Conservation (phyloP, 2,797 vertebrate genomes). For the Leptodactylus fallax region DNA sequence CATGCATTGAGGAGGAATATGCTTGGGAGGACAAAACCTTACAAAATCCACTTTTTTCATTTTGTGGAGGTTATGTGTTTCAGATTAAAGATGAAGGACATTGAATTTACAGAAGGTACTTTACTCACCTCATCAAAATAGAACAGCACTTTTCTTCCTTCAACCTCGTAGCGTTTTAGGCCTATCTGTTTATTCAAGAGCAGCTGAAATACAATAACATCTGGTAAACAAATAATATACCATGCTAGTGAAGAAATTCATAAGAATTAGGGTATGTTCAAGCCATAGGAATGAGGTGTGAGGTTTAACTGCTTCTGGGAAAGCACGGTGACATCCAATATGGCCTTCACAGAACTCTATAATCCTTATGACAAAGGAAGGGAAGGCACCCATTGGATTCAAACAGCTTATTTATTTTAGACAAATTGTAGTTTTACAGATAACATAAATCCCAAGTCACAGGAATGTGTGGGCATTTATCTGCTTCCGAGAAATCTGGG, state of each 20-base stretch:
- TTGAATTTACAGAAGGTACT: background rate
- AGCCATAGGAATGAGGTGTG: too few species aligned
- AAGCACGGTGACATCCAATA: too few species aligned
- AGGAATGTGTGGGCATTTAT: too few species aligned
- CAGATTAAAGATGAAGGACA: background rate
- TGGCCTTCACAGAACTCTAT: too few species aligned
- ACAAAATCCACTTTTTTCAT: background rate
- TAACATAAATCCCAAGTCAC: too few species aligned
- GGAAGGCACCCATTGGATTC: too few species aligned
- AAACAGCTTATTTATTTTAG: too few species aligned
- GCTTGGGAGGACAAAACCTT: background rate
- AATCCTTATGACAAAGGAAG: too few species aligned
- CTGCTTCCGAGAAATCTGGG: too few species aligned
- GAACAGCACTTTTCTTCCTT: conserved; percentile 88
- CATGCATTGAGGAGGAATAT: background rate
- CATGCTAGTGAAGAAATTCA: background rate
- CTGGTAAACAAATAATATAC: background rate
- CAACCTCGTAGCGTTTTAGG: conserved; percentile 90
- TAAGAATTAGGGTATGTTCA: too few species aligned
- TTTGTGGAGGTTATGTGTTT: background rate
- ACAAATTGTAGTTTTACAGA: too few species aligned
- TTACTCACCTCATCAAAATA: conserved; percentile 92
- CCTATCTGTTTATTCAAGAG: conserved; percentile 88
- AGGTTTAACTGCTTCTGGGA: too few species aligned
- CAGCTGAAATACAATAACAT: conserved; percentile 74